Evolutionary conservation across 1,140 invertebrate genomes (phyloP), one percentile per base, ranked within the genome.

Genomic region (Ctenoplectra terminalis): DNA sequence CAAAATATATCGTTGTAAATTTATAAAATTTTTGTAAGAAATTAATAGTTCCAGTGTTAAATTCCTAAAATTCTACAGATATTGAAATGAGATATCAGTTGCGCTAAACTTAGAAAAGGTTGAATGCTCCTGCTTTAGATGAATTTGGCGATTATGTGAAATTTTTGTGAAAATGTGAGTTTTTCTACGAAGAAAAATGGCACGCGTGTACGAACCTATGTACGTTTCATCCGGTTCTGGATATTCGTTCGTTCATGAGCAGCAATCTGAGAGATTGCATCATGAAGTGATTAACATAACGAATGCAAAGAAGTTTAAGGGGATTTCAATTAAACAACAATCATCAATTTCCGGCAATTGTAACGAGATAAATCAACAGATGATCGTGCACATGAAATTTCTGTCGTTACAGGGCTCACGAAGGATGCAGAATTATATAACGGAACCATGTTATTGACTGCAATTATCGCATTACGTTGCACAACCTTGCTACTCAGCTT

Each of bases 391-490:
- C 58, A 1, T 40, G 20, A 46, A 29, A 31, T 52, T 63, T 40
- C 66, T 58, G 54, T 78, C 66, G 40, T 77, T 69, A 77, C 26
- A 20, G 4, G 67, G 31, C 56, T 26, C 56, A 4, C 58, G 43
- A 40, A 48, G 67, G 77, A 79, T 72, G 69, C 43, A 34, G 58
- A 72, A 73, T 79, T 79, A 72, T 31, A 40, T 79, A 79, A 79
- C 77, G 77, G 77, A 50, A 60, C 46, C 58, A 46, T 34, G 29
- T 78, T 78, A 78, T 58, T 78, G 61, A 20, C 40, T 34, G 64
- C 52, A 78, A 70, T 78, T 78, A 78, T 78, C 52, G 37, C 48
- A 58, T 78, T 78, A 78, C n/a, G 17, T 78, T 70, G 75, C 52
- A 20, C 17, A 78, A 70, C 64, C 64, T 70, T 48, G 75, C 50